These are phyloP conservation scores for Theristicus caerulescens DNA, from an alignment of 2,113 vertebrate genomes.

Conservation along the genomic window DNA sequence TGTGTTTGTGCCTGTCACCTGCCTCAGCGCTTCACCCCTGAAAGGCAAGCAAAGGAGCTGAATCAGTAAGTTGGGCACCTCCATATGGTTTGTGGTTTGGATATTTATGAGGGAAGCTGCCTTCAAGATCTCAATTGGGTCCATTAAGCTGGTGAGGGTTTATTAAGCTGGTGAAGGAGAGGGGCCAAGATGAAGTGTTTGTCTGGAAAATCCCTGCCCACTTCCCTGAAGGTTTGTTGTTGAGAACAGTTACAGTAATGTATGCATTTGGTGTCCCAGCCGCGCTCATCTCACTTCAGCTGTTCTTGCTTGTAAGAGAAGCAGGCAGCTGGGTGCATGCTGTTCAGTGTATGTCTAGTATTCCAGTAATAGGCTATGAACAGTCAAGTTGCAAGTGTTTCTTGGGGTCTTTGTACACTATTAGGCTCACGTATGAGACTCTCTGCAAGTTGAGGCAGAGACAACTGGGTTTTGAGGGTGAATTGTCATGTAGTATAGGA, in stretches of 20 bases:
- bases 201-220: background rate
- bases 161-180: background rate
- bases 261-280: rapidly evolving
- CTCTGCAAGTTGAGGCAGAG: background rate
- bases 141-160: background rate
- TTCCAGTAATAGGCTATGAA: background rate
- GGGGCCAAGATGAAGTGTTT: background rate
- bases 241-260: background rate
- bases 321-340: no score
- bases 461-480: background rate
- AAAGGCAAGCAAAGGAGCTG: background rate
- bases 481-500: background rate
- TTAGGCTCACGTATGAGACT: background rate
- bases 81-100: rapidly evolving
- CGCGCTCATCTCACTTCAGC: background rate
- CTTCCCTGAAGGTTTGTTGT: background rate
- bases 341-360: background rate
- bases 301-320: background rate
- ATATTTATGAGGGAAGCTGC: background rate
- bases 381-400: background rate
- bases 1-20: background rate
- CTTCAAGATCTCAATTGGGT: background rate
- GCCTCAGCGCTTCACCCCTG: background rate
- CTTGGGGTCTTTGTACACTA: background rate
- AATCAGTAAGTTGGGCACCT: background rate